Conservation (phyloP, 1,140 invertebrate genomes). For the Neodiprion virginianus region DNA sequence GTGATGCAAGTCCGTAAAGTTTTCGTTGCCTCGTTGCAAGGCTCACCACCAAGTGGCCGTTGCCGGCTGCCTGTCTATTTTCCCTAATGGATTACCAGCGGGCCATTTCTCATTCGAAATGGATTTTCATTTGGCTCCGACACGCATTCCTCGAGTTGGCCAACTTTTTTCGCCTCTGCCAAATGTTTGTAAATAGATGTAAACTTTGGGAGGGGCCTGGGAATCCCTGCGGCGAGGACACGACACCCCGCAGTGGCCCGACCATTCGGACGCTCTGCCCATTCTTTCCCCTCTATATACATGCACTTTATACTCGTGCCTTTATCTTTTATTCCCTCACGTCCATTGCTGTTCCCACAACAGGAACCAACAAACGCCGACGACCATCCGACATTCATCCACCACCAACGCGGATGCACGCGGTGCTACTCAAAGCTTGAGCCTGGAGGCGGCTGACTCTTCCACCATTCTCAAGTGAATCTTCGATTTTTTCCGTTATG, state of each 20-base stretch:
- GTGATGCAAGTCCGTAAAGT: conserved; percentile 4
- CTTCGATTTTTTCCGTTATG: no score
- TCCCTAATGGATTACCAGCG: conserved; percentile 42
- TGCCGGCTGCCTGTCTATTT: conserved; percentile 23
- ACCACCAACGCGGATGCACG: no score
- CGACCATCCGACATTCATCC: no score
- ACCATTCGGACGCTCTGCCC: conserved; percentile 3
- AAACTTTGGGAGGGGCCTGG: conserved; percentile 49
- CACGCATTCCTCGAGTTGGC: conserved; percentile 39
- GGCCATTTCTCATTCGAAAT: conserved; percentile 51
- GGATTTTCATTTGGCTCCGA: conserved; percentile 43
- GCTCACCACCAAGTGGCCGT: not conserved
- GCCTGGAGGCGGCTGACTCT: no score
- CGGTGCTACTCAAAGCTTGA: no score
- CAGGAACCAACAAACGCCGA: no score
- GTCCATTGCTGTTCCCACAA: conserved; percentile 2
- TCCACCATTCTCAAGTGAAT: no score
- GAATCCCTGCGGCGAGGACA: conserved; percentile 49
- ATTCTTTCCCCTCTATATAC: not conserved
- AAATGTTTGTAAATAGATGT: conserved; percentile 60
- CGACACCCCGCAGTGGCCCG: conserved; percentile 18
- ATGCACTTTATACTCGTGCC: no score
- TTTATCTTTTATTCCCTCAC: not conserved
- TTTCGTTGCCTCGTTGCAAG: not conserved
- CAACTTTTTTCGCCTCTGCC: conserved; percentile 40